Evolutionary conservation across 2,113 vertebrate genomes (phyloP), one percentile per base, ranked within the genome.

Genomic region (Actenoides hombroni): DNA sequence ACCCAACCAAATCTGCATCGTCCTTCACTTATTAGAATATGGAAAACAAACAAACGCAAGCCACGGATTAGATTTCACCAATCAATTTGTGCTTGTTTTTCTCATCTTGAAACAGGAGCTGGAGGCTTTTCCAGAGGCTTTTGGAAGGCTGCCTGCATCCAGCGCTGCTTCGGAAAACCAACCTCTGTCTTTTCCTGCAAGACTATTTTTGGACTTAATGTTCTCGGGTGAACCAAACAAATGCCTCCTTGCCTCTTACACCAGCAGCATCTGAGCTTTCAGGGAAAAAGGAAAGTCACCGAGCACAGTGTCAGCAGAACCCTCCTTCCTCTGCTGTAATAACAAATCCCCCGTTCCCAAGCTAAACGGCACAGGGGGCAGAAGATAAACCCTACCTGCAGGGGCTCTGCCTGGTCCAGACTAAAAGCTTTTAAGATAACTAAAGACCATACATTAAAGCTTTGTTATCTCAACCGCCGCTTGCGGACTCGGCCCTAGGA

Each of bases 211-310:
- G 96, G 93, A 91, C 86, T 70, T 70, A 89, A 87, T 82, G 92
- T 92, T 97, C 95, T 89, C 23, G 6, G 86, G 81, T 74, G 81
- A 96, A 74, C 90, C 88, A 91, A 97, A 94, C 86, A 94, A 95
- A 95, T 91, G 37, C 54, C 86, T 93, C 86, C 63, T 76, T 26
- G 61, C 89, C 73, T 93, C 94, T 81, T 46, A 25, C 65, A 87
- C 31, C 56, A 93, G 83, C 83, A 88, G 80, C 68, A 60, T 6
- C 7, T 33, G 82, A 94, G 60, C 68, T 65, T 53, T 60, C 68
- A 60, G 73, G 20, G 29, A 59, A 76, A 68, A 48, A 23, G 70
- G 19, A 53, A 80, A 90, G 69, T 79, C 80, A 64, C 13, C 6
- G 20, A 88, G 53, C 57, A 84, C 21, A 19, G 54, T 0, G 0